Evolutionary conservation across 1,140 invertebrate species (phyloP).

Genomic region (Leptopilina boulardi): DNA sequence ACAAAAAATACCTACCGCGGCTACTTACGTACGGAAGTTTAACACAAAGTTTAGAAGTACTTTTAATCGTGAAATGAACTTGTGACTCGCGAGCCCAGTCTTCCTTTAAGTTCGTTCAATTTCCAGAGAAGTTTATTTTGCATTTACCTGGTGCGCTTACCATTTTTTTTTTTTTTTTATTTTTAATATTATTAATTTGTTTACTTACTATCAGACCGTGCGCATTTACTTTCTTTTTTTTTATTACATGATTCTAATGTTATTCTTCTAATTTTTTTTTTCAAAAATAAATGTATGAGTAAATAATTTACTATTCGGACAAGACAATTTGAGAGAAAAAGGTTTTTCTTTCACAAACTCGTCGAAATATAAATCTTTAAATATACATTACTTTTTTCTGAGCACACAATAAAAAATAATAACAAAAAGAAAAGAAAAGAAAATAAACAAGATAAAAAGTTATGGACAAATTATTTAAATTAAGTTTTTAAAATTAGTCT

Average conservation of each 20-base stretch:
- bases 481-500: too few species aligned
- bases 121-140: constrained; percentile 75
- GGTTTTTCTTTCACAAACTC: constrained; percentile 39
- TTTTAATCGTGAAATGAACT: constrained; percentile 74
- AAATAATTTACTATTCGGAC: constrained; percentile 3
- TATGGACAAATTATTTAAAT: constrained; percentile 47
- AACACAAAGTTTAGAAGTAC: constrained; percentile 76
- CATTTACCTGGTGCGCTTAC: constrained; percentile 82
- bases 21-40: constrained; percentile 80
- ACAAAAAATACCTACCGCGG: constrained; percentile 81
- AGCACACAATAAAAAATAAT: background rate
- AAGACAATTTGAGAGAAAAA: constrained; percentile 31
- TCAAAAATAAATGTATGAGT: background rate
- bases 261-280: constrained; percentile 33
- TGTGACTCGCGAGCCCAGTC: constrained; percentile 75
- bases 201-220: constrained; percentile 44
- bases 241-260: constrained; percentile 47
- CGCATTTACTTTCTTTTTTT: constrained; percentile 47
- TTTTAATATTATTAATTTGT: constrained; percentile 55
- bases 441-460: constrained; percentile 19
- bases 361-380: constrained; percentile 42
- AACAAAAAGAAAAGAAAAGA: constrained; percentile 25
- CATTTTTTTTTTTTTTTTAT: constrained; percentile 49
- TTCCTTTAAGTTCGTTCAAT: constrained; percentile 73
- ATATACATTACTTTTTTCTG: constrained; percentile 30